A percentile compares a stretch with the other conserved stretches of the same genome.
phyloP scores from a whole-genome alignment of 2,888 invertebrate species.

The Melolontha melolontha region DNA sequence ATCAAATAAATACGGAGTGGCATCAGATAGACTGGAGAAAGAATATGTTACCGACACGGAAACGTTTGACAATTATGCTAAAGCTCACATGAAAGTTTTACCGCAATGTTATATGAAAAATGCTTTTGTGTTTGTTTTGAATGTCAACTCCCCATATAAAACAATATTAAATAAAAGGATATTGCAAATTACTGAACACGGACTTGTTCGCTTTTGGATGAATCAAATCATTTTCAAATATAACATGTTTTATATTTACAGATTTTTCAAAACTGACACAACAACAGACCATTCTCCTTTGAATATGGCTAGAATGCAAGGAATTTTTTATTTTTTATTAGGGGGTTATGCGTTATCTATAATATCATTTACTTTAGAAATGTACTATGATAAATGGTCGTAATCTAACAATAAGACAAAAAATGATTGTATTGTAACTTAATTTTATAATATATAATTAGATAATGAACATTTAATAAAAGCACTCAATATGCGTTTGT shows the following conservation, averaged over 20 bases:
- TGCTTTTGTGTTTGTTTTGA: slow-evolving; percentile 50
- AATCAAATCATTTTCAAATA: slow-evolving; percentile 11
- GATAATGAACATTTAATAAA: too few relatives aligned
- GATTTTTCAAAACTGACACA: not conserved
- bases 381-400: not conserved
- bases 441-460: too few relatives aligned
- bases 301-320: slow-evolving; percentile 7
- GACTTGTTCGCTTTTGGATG: slow-evolving; percentile 48
- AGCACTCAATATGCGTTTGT: too few relatives aligned
- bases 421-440: too few relatives aligned
- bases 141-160: slow-evolving; percentile 51
- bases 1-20: slow-evolving; percentile 42
- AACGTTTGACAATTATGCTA: slow-evolving; percentile 45
- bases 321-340: slow-evolving; percentile 15
- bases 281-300: not conserved
- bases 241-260: slow-evolving; percentile 1
- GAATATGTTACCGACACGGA: slow-evolving; percentile 51
- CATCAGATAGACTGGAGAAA: slow-evolving; percentile 47
- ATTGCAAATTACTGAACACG: slow-evolving; percentile 49
- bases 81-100: slow-evolving; percentile 48
- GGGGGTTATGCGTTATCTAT: slow-evolving; percentile 19
- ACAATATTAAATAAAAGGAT: slow-evolving; percentile 45
- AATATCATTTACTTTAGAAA: not conserved
- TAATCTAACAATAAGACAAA: too few relatives aligned
- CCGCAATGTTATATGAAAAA: slow-evolving; percentile 49